Base-by-base conservation (phyloP, 2,797 vertebrate genomes). In the Cheirogaleus major region DNA sequence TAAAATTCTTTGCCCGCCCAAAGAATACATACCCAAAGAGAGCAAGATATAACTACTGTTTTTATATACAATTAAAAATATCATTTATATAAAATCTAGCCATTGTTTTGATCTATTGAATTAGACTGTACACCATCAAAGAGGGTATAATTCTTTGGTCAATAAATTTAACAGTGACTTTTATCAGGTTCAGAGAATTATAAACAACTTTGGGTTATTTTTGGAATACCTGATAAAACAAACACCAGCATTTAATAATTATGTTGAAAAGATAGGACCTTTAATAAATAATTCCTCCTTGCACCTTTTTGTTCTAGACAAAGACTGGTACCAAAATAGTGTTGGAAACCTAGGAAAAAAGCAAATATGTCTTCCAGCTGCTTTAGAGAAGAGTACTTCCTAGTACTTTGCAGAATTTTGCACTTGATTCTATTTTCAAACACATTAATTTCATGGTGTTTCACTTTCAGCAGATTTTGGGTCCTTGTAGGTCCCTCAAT, bases 1-100 rank as follows among this genome's bases (percentile, higher is more conserved):
- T 59, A 91, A 82, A 35, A 57, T n/a, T 82, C 13, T 72, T 93
- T 86, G 57, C 70, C 43, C 76, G 27, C 25, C 43, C 27, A 70
- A 38, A 72, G 72, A 48, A 20, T 9, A 35, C 13, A 73, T 32
- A 55, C 18, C n/a, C n/a, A 13, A 90, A 61, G 43, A 82, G 13
- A 65, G 55, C 41, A 45, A 83, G n/a, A 12, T 35, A 10, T 35
- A 73, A 79, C 6, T 32, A 72, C 7, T 69, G 35, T 48, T 78
- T 52, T 82, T 84, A 91, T 13, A 41, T 8, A 81, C 4, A 76
- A 25, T 70, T 89, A 35, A 70, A 90, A 69, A 27, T 83, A 2
- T 35, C 18, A 65, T 90, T 96, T 69, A 32, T 82, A 83, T 83
- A 90, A 89, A 96, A 90, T 81, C 75, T 59, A 91, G 88, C 43